Evolutionary conservation across 23 tunicate species (phyloP), one percentile per base, ranked within the genome.

Genomic region (Halocynthia aurantium): DNA sequence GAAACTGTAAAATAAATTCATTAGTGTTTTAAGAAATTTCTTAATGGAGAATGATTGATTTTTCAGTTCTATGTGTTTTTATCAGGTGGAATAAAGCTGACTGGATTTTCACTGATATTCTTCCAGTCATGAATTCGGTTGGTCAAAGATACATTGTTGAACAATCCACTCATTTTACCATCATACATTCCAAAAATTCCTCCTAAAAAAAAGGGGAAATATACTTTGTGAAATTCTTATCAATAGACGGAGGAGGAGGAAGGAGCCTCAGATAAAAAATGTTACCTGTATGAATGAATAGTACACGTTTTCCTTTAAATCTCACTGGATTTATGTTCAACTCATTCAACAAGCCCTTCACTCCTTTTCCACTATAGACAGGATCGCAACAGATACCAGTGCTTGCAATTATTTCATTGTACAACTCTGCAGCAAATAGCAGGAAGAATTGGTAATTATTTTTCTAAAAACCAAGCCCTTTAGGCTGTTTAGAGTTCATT

Each of bases 311-410:
- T 61, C 99, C 99, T 71, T 88, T 71, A 52, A 94, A 94, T 51
- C 99, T 67, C 0, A 71, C 20, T 17, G 85, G 87, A 53, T 81
- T 88, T 6, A 7, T 84, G 53, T 81, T 73, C 31, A 94, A 58
- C 69, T 94, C 99, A 10, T 76, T 64, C 13, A 84, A 10, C 81
- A 88, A 31, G 11, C 90, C 95, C 72, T 84, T 84, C 20, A 88
- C 71, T 53, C 81, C 99, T 78, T 94, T 94, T 13, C 99, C 95
- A 71, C 91, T 89, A 67, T 94, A 94, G 6, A 94, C 99, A n/a
- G 91, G 91, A 44, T 94, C 99, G 57, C 86, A 85, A 5, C 88
- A 55, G 57, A 94, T 84, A 12, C 99, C 99, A 76, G 99, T 88
- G 21, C 50, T 7, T 6, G 55, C 60, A 7, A 89, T 76, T 5